These are phyloP conservation scores for Xenopus petersii DNA, from an alignment of 2,797 vertebrate genomes.

Conservation along the genomic window DNA sequence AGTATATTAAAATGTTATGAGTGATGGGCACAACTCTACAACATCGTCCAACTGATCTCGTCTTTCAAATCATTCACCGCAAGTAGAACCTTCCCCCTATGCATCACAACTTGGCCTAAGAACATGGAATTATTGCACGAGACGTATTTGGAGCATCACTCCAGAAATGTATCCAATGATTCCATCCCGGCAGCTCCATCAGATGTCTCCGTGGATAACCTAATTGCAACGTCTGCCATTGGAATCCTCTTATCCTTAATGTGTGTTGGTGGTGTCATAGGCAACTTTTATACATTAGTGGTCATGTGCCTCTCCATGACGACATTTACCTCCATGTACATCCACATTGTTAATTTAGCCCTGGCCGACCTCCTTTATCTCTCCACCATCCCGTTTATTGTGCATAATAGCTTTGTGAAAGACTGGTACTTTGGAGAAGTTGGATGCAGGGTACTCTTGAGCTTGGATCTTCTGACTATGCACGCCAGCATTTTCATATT, in stretches of 20 bases:
- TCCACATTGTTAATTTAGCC: slow-evolving; percentile 81
- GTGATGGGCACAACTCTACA: no score
- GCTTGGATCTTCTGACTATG: slow-evolving; percentile 84
- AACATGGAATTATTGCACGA: slow-evolving; percentile 24
- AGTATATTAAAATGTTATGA: no score
- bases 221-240: slow-evolving; percentile 29
- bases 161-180: slow-evolving; percentile 22
- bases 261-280: slow-evolving; percentile 69
- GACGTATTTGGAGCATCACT: slow-evolving; percentile 1
- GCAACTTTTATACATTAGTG: slow-evolving; percentile 77
- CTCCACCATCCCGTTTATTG: slow-evolving; percentile 80
- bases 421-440: slow-evolving; percentile 81
- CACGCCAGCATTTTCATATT: slow-evolving; percentile 85
- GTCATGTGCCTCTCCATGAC: slow-evolving; percentile 70
- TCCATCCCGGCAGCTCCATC: background rate
- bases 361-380: slow-evolving; percentile 83
- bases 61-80: background rate
- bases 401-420: slow-evolving; percentile 75
- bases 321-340: slow-evolving; percentile 73
- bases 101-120: background rate
- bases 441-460: slow-evolving; percentile 78
- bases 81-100: background rate
- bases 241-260: slow-evolving; percentile 75
- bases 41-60: no score
- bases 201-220: slow-evolving; percentile 15